These are phyloP conservation scores for Melangyna quadrimaculata DNA, from an alignment of 2,888 invertebrate genomes.

Conservation along the genomic window DNA sequence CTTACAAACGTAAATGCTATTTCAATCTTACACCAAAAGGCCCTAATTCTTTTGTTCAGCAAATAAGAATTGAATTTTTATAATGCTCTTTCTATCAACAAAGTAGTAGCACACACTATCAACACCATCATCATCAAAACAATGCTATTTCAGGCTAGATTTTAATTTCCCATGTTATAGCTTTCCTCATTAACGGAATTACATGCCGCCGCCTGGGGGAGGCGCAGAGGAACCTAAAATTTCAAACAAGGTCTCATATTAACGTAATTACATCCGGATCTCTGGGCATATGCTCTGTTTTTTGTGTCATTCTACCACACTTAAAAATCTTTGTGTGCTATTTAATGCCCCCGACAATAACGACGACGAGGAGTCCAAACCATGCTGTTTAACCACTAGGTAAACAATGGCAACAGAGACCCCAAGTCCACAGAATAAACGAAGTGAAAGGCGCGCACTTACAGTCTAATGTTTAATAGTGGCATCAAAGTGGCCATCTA, in stretches of 20 bases:
- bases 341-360: conserved; percentile 25
- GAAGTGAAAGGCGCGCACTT: conserved; percentile 46
- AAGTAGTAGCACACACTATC: background rate
- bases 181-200: background rate
- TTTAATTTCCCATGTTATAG: conserved; percentile 13
- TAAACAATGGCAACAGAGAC: conserved; percentile 42
- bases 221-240: background rate
- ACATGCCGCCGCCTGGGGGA: background rate
- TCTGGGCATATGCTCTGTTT: background rate
- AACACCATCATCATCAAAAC: conserved; percentile 28
- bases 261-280: conserved; percentile 65
- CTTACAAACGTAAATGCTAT: no score
- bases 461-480: conserved; percentile 9
- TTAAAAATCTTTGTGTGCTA: conserved; percentile 43
- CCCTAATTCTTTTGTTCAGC: background rate
- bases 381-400: conserved; percentile 24
- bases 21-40: conserved; percentile 24
- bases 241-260: conserved; percentile 43
- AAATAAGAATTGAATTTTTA: conserved; percentile 20
- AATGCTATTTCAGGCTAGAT: conserved; percentile 44
- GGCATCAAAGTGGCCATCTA: conserved; percentile 39
- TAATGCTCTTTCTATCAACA: conserved; percentile 7
- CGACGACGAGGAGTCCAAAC: conserved; percentile 20
- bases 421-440: background rate
- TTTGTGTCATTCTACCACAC: conserved; percentile 6